These are phyloP conservation scores for Oopsacas minuta DNA, from an alignment of 37 sponge, comb jelly and placozoan species.

Conservation along the genomic window DNA sequence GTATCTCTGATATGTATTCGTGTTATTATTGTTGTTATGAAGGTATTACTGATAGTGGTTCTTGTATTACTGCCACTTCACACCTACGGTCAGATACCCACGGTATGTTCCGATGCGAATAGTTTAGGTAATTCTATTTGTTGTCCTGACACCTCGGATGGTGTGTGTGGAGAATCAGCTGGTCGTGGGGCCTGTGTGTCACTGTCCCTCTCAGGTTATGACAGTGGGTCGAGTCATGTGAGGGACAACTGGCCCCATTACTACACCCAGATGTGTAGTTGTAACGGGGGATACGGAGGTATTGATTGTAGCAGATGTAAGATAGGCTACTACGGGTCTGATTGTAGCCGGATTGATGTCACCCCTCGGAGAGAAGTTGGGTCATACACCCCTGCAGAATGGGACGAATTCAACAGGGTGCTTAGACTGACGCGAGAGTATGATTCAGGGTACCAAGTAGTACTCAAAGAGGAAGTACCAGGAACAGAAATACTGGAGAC, in stretches of 20 bases:
- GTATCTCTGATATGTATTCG: too few species aligned
- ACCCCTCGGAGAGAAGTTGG: constrained; percentile 25
- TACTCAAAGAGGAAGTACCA: constrained; percentile 26
- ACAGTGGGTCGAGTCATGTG: constrained; percentile 8
- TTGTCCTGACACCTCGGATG: constrained; percentile 25
- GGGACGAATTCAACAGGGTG: constrained; percentile 22
- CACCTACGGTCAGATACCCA: constrained; percentile 25
- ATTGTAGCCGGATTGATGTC: constrained; percentile 20
- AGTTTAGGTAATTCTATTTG: constrained; percentile 20
- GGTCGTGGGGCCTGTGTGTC: constrained; percentile 12
- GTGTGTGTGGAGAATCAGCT: constrained; percentile 21
- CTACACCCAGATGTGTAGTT: constrained; percentile 30
- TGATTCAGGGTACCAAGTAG: constrained; percentile 26
- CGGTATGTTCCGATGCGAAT: constrained; percentile 17
- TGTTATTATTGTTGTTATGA: too few species aligned
- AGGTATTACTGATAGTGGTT: too few species aligned
- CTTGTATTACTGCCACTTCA: not conserved
- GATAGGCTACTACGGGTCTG: constrained; percentile 31
- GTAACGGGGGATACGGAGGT: constrained; percentile 36
- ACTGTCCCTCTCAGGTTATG: not conserved
- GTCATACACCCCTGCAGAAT: constrained; percentile 18
- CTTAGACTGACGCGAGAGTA: constrained; percentile 14
- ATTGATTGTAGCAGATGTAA: constrained; percentile 39
- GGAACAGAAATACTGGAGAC: not conserved
- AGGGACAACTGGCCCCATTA: constrained; percentile 38